These are phyloP conservation scores for Xiphophorus hellerii DNA, from an alignment of 2,113 vertebrate species.

Conservation along the genomic window DNA sequence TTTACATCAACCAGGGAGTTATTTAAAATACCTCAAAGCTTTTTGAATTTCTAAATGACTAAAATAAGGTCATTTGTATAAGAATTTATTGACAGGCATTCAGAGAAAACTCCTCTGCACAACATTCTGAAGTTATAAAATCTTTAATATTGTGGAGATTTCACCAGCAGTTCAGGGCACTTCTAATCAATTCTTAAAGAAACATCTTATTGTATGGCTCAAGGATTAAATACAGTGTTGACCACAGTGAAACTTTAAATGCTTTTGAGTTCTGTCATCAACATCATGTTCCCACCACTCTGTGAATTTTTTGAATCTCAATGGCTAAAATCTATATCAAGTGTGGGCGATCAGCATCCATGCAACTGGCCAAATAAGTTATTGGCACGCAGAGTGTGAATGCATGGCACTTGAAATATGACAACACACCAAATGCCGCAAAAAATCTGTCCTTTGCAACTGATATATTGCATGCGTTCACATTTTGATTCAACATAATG, in stretches of 20 bases:
- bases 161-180: too few relatives aligned
- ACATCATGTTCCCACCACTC: not conserved
- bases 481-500: not conserved
- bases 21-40: not conserved
- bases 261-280: not conserved
- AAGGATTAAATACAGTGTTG: not conserved
- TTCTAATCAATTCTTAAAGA: too few relatives aligned
- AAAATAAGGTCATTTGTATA: too few relatives aligned
- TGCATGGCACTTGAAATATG: not conserved
- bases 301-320: not conserved
- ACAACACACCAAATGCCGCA: not conserved
- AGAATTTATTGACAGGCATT: too few relatives aligned
- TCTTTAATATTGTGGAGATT: too few relatives aligned
- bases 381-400: not conserved
- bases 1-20: not conserved
- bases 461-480: not conserved
- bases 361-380: not conserved
- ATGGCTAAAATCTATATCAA: not conserved
- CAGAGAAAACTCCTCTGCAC: too few relatives aligned
- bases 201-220: too few relatives aligned
- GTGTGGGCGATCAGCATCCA: not conserved
- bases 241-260: not conserved
- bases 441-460: not conserved
- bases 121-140: too few relatives aligned
- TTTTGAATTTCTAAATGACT: not conserved